Percentiles rank a stretch among this genome's conserved stretches.
These are phyloP conservation scores for Epinephelus fuscoguttatus DNA, from an alignment of 2,113 vertebrate species.

Conservation along the genomic window DNA sequence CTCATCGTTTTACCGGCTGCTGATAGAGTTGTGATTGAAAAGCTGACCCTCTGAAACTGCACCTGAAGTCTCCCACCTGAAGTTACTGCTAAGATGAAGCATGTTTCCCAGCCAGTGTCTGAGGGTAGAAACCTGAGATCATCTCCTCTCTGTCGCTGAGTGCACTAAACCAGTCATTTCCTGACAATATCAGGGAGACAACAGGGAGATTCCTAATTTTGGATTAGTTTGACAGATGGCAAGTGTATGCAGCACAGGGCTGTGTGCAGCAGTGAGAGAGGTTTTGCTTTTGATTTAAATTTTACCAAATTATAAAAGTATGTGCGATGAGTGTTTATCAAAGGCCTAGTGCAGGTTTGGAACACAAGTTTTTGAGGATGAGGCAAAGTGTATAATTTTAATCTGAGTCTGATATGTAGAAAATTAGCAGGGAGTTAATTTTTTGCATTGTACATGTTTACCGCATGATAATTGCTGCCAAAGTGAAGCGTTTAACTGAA, in stretches of 20 bases:
- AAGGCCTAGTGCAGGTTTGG: background rate
- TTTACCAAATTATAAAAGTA: background rate
- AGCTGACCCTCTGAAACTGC: background rate
- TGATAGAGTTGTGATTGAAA: background rate
- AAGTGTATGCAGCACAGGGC: constrained; percentile 34
- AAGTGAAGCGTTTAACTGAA: background rate
- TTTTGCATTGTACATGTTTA: background rate
- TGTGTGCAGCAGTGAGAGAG: background rate
- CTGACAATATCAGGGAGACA: constrained; percentile 1
- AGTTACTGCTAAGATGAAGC: too few relatives aligned
- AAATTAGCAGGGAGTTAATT: background rate
- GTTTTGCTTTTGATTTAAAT: background rate
- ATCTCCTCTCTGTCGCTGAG: background rate
- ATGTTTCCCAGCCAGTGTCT: too few relatives aligned
- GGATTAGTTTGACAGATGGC: constrained; percentile 32
- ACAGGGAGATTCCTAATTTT: constrained; percentile 38
- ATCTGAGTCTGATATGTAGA: background rate
- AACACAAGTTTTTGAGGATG: too few relatives aligned
- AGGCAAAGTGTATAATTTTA: background rate
- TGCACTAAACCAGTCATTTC: constrained; percentile 14
- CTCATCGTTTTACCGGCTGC: background rate
- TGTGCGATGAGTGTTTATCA: background rate
- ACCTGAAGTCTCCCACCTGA: too few relatives aligned
- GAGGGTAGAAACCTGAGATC: too few relatives aligned
- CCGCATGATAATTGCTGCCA: background rate